Evolutionary conservation across 2,888 invertebrate species (phyloP).

Genomic region (Tethea ocularis): DNA sequence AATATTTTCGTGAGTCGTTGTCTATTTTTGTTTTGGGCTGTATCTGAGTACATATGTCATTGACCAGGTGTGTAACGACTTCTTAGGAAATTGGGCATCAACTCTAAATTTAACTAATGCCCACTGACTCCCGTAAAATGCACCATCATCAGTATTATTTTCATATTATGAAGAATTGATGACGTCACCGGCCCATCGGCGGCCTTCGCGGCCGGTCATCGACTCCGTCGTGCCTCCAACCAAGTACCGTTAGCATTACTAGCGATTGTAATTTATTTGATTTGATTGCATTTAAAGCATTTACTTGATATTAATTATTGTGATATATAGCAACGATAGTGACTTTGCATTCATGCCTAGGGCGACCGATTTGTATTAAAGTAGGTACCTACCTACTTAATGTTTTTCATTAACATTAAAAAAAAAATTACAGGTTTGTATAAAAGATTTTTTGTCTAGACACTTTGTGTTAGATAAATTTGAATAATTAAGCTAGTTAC

Average conservation of each 20-base stretch:
- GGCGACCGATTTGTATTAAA: not conserved
- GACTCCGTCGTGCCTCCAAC: slow-evolving; percentile 39
- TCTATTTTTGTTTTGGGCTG: slow-evolving; percentile 5
- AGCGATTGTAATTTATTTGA: slow-evolving; percentile 39
- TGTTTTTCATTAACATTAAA: no score
- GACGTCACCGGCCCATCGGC: slow-evolving; percentile 58
- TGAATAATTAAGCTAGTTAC: no score
- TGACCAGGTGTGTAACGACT: not conserved
- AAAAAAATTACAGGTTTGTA: no score
- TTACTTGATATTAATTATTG: slow-evolving; percentile 10
- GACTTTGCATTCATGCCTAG: not conserved
- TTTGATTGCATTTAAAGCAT: slow-evolving; percentile 23
- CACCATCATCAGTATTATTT: slow-evolving; percentile 35
- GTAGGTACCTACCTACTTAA: no score
- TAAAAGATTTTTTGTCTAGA: no score
- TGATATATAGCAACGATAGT: not conserved
- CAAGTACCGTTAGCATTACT: slow-evolving; percentile 59
- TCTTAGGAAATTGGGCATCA: not conserved
- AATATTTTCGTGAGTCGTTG: slow-evolving; percentile 1
- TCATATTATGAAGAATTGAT: slow-evolving; percentile 28
- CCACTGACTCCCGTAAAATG: slow-evolving; percentile 21
- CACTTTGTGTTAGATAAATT: no score
- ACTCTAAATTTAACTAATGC: not conserved
- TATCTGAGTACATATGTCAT: not conserved
- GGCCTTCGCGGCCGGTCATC: slow-evolving; percentile 71